phyloP scores from a whole-genome alignment of 2,888 invertebrate genomes.

The Sinelater perroti region DNA sequence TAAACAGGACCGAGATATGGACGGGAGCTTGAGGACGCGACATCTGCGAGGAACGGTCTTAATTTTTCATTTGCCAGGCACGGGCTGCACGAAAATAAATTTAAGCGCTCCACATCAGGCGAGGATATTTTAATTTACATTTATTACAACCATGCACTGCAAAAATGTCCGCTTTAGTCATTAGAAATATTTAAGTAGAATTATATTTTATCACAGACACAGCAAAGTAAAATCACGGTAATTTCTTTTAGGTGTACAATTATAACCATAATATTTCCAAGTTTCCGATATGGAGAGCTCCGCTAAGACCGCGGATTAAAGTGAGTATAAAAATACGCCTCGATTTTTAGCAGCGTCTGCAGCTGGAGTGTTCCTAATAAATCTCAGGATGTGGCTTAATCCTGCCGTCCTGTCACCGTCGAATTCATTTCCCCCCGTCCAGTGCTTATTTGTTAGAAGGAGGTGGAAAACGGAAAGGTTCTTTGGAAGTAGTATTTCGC shows the following conservation, averaged over 20 bases:
- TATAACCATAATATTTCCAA: too few relatives aligned
- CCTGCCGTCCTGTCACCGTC: conserved; percentile 28
- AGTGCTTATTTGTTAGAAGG: conserved; percentile 27
- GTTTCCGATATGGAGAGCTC: too few relatives aligned
- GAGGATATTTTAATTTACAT: conserved; percentile 33
- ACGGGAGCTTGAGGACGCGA: conserved; percentile 26
- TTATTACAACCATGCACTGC: conserved; percentile 28
- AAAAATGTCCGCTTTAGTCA: conserved; percentile 5
- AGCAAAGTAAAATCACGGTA: too few relatives aligned
- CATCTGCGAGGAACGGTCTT: conserved; percentile 36
- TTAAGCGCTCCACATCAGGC: conserved; percentile 28
- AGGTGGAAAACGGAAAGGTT: conserved; percentile 15
- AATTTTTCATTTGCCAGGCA: conserved; percentile 34
- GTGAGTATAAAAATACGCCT: conserved; percentile 24
- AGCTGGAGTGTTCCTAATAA: conserved; percentile 27
- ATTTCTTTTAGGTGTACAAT: too few relatives aligned
- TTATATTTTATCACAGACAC: too few relatives aligned
- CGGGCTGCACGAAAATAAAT: conserved; percentile 30
- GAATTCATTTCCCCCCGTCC: conserved; percentile 28
- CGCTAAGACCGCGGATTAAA: conserved; percentile 9
- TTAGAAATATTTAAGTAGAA: too few relatives aligned
- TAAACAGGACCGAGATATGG: conserved; percentile 24
- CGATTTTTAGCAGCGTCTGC: conserved; percentile 16
- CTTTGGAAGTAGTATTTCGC: neutral
- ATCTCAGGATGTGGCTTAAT: conserved; percentile 32